Evolutionary conservation across 1,140 invertebrate genomes (phyloP).

Genomic region (Drusus annulatus): DNA sequence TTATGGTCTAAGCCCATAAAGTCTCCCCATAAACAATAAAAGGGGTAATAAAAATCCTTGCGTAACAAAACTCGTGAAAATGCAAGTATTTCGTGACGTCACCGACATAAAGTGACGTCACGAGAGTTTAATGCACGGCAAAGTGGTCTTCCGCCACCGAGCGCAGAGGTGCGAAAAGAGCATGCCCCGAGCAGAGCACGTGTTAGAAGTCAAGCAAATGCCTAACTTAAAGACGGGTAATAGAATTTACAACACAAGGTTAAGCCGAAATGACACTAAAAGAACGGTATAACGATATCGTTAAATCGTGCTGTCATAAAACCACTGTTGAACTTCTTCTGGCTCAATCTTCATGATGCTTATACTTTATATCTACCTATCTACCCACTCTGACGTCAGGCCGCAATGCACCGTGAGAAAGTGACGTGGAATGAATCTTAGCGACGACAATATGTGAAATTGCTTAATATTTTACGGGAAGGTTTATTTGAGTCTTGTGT

Average conservation of each 20-base stretch:
- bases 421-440: neutral
- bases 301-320: conserved; percentile 59
- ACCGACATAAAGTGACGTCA: conserved; percentile 55
- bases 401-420: neutral
- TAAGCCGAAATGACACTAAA: conserved; percentile 57
- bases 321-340: conserved; percentile 39
- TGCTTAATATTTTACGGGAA: too few relatives aligned
- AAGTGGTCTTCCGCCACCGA: conserved; percentile 28
- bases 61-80: conserved; percentile 57
- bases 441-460: neutral
- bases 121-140: conserved; percentile 31
- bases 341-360: too few relatives aligned
- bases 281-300: conserved; percentile 56
- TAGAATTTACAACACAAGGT: conserved; percentile 56
- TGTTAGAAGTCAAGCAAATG: conserved; percentile 46
- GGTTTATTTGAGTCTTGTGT: too few relatives aligned
- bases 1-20: conserved; percentile 57
- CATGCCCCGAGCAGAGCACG: conserved; percentile 28
- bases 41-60: conserved; percentile 56
- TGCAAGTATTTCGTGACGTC: conserved; percentile 58
- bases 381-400: neutral
- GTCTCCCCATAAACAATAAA: conserved; percentile 58
- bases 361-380: neutral
- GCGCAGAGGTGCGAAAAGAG: conserved; percentile 30
- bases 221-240: conserved; percentile 38